Evolutionary conservation across 1,140 invertebrate species (phyloP), one percentile per base, ranked within the genome.

Genomic region (Pseudomyrmex cubaensis): DNA sequence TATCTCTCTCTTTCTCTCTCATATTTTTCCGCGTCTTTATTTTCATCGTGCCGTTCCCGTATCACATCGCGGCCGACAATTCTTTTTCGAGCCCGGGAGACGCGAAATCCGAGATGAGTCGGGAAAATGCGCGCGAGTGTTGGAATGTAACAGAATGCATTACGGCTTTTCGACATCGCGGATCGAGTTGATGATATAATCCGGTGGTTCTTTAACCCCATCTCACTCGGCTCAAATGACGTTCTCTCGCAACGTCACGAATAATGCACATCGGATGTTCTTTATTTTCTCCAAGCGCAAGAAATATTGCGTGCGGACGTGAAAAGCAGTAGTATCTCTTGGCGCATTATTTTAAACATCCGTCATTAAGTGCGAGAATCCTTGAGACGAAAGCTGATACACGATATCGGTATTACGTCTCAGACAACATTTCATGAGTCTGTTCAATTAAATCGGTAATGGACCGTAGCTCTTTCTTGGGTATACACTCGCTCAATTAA

Each of bases 1-100:
- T 87, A 94, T 57, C 25, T 72, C 56, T 57, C 25, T 72, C 56
- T 69, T 50, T 48, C 15, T 72, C 22, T 3, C 56, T 70, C 52
- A 2, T 20, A 66, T 83, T 83, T 61, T 25, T 46, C 25, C 46
- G 12, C 44, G 54, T 83, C 50, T 82, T 52, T 35, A 62, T 72
- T 72, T 80, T 72, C 63, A 44, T 56, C 48, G 4, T 4, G 48
- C 35, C 46, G 50, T 67, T 64, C 56, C 13, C 17, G n/a, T 61
- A 13, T 83, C 5, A 25, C 76, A 44, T 57, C n/a, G 8, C 52
- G 44, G 20, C 61, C 12, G 35, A 78, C 75, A 7, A 35, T 78
- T 78, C 64, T 70, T 78, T 73, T 70, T 78, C 35, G 76, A 78
- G 15, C 54, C 35, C 35, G 35, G 22, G 76, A 25, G 25, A 72